Evolutionary conservation across 2,888 invertebrate genomes (phyloP), one percentile per base, ranked within the genome.

Genomic region (Trissonchulus sp.): DNA sequence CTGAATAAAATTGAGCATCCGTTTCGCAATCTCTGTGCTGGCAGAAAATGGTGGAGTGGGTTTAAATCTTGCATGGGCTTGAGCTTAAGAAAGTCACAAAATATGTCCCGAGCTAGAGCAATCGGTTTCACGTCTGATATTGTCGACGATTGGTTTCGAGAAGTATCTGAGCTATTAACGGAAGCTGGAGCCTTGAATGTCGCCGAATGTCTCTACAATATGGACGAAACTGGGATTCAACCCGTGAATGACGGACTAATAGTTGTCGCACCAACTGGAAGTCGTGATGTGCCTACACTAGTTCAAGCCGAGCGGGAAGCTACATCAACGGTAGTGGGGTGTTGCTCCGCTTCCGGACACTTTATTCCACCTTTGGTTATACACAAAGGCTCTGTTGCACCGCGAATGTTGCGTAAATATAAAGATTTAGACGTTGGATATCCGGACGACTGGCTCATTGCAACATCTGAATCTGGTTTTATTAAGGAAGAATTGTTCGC

Each of bases 141-240:
- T 65, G 8, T 65, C 15, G 71, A 69, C n/a, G 71, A 35, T 36
- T 69, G 71, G 71, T 69, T 36, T 36, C 33, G 3, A n/a, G 71
- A 69, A 15, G 71, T 69, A 36, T 8, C 23, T 23, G 34, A 33
- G n/a, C 2, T 69, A 31, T 3, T 69, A 35, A 8, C 3, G 23
- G 71, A 31, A 33, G 34, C 35, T 37, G 37, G 37, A 23, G 71
- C 36, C 2, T 18, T 35, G 28, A 65, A 69, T 36, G 37, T 35
- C 8, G 33, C 71, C n/a, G 37, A 33, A 3, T 69, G 34, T 15
- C n/a, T 69, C 8, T 69, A 31, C 37, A 69, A 35, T 36, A n/a
- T 69, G 34, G 71, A 69, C 34, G 71, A 69, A 69, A 69, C 71
- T 35, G 34, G 71, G 8, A 36, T 69, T 31, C 71, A 69, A 36